Evolutionary conservation across 2,888 invertebrate species (phyloP).

Genomic region (Hemicrepidius hirtus): DNA sequence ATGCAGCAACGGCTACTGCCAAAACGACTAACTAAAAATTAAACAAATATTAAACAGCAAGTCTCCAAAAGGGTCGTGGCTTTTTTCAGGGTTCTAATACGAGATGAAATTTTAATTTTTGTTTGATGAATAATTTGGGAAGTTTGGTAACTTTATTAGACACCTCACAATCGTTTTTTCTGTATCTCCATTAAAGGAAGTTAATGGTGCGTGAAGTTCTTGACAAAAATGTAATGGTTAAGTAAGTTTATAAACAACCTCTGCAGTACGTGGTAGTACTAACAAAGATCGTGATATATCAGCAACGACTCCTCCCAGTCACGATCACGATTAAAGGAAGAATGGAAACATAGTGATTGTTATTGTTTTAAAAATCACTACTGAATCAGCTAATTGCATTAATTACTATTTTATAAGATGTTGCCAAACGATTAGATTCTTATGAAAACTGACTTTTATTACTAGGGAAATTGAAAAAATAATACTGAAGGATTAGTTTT

Average conservation of each 20-base stretch:
- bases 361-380: not conserved
- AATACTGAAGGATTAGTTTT: too few relatives aligned
- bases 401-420: too few relatives aligned
- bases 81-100: too few relatives aligned
- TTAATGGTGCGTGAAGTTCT: slow-evolving; percentile 11
- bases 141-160: not conserved
- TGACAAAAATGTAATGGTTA: not conserved
- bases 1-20: slow-evolving; percentile 42
- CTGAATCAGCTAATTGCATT: slow-evolving; percentile 9
- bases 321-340: slow-evolving; percentile 36
- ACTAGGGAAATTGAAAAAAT: too few relatives aligned
- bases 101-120: too few relatives aligned
- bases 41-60: not conserved
- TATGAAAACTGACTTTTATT: too few relatives aligned
- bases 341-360: slow-evolving; percentile 10
- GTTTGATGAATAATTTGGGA: too few relatives aligned
- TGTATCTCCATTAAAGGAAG: slow-evolving; percentile 3
- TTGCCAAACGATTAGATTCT: too few relatives aligned
- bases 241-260: not conserved
- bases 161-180: not conserved
- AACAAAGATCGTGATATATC: slow-evolving; percentile 55
- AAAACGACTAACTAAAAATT: slow-evolving; percentile 51
- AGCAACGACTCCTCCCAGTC: slow-evolving; percentile 51
- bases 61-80: too few relatives aligned
- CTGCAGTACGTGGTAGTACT: not conserved